Evolutionary conservation across 1,140 invertebrate species (phyloP).

Genomic region (Drosophila tani): DNA sequence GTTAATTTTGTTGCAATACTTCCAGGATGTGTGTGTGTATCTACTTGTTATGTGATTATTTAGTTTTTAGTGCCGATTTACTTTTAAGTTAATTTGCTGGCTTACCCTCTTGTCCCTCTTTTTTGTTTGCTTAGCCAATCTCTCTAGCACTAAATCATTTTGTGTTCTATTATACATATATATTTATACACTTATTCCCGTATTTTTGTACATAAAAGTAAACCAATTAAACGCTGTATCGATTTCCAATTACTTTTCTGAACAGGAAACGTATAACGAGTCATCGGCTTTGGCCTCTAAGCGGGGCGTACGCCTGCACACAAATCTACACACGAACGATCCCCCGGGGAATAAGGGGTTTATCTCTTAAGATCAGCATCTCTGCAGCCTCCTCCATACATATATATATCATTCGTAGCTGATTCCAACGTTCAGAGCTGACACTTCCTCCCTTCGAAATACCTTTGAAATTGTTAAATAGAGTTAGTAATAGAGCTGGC

Average conservation of each 20-base stretch:
- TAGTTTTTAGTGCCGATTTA: slow-evolving; percentile 69
- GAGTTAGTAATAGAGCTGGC: background rate
- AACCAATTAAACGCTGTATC: slow-evolving; percentile 42
- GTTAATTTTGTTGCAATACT: slow-evolving; percentile 75
- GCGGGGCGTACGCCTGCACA: slow-evolving; percentile 36
- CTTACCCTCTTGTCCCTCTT: slow-evolving; percentile 9
- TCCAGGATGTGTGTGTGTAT: slow-evolving; percentile 44
- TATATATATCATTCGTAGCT: slow-evolving; percentile 22
- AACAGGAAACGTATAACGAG: slow-evolving; percentile 84
- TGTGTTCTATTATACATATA: slow-evolving; percentile 11
- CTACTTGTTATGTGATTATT: slow-evolving; percentile 76
- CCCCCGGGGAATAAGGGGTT: slow-evolving; percentile 11
- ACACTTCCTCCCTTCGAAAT: slow-evolving; percentile 24
- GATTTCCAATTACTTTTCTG: slow-evolving; percentile 29
- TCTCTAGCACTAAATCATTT: slow-evolving; percentile 40
- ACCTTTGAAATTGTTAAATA: slow-evolving; percentile 34
- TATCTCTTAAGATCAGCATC: slow-evolving; percentile 44
- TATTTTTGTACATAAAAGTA: slow-evolving; percentile 56
- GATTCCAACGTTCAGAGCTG: slow-evolving; percentile 9
- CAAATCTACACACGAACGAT: slow-evolving; percentile 38
- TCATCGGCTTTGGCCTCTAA: slow-evolving; percentile 74
- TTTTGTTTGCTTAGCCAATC: slow-evolving; percentile 61
- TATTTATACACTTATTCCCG: slow-evolving; percentile 28
- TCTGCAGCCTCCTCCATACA: slow-evolving; percentile 17
- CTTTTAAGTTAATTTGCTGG: slow-evolving; percentile 54